A percentile compares a stretch with the other conserved stretches of the same genome.
Evolutionary conservation across 2,888 invertebrate genomes (phyloP).

Genomic region (Calameuta filiformis): DNA sequence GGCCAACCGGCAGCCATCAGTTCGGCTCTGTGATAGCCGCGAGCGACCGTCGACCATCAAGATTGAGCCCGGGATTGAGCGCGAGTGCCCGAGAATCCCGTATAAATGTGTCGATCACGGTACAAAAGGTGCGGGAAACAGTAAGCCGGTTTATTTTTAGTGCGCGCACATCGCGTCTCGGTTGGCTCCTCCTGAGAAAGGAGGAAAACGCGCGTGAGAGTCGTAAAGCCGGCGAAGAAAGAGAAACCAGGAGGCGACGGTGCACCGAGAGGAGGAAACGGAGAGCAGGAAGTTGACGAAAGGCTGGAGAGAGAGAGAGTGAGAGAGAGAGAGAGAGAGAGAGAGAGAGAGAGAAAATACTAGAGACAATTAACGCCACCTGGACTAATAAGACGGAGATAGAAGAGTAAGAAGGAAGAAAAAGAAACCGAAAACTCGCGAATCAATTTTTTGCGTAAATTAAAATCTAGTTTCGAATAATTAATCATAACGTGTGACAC

Average conservation of each 20-base stretch:
- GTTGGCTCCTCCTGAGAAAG: neutral
- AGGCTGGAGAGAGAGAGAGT: constrained; percentile 16
- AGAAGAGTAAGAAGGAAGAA: neutral
- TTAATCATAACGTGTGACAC: neutral
- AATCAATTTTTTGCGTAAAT: neutral
- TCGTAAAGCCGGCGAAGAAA: neutral
- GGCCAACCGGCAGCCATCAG: neutral
- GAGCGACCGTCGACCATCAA: neutral
- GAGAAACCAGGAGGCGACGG: constrained; percentile 23
- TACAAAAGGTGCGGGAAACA: constrained; percentile 46
- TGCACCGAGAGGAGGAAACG: constrained; percentile 10
- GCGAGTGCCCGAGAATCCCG: constrained; percentile 18
- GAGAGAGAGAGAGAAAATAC: too few relatives aligned
- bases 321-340: too few relatives aligned
- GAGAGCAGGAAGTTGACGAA: constrained; percentile 14
- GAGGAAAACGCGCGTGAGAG: neutral
- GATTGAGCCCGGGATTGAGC: constrained; percentile 3
- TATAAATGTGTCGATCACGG: constrained; percentile 58
- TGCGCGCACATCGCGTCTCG: neutral
- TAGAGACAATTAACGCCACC: neutral
- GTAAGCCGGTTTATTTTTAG: constrained; percentile 7
- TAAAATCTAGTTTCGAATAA: neutral
- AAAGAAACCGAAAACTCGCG: neutral
- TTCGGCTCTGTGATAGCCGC: neutral
- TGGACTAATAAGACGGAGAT: neutral